Conservation (phyloP, 2,797 vertebrate genomes). For the Gallirallus australis region DNA sequence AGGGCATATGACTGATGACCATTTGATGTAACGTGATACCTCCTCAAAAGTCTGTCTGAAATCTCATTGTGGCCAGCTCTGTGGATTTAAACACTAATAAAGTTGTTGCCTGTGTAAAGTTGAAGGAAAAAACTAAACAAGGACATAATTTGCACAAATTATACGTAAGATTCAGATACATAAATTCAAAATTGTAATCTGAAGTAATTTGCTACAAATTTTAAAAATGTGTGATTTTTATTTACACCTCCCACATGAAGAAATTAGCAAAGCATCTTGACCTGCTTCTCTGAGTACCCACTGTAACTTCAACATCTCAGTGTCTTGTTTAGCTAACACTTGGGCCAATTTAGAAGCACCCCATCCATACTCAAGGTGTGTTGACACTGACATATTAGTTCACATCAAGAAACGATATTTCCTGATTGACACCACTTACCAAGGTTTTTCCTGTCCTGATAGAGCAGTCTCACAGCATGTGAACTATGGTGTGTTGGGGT, state of each 20-base stretch:
- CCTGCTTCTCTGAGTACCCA: background rate
- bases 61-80: background rate
- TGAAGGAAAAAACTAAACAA: background rate
- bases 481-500: rapidly evolving
- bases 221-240: background rate
- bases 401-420: background rate
- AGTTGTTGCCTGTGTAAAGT: background rate
- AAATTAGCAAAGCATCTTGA: background rate
- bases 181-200: background rate
- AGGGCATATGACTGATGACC: background rate
- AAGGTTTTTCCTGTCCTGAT: background rate
- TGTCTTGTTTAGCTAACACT: background rate
- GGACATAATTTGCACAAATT: background rate
- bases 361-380: background rate
- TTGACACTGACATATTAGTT: background rate
- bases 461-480: background rate
- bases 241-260: background rate
- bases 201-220: background rate
- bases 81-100: background rate
- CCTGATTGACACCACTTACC: background rate
- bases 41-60: constrained; percentile 1
- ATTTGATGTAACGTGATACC: background rate
- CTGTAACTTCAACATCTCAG: background rate
- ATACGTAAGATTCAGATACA: background rate
- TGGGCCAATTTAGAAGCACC: background rate